These are phyloP conservation scores for Goniozus legneri DNA, from an alignment of 1,140 invertebrate species.

Conservation along the genomic window DNA sequence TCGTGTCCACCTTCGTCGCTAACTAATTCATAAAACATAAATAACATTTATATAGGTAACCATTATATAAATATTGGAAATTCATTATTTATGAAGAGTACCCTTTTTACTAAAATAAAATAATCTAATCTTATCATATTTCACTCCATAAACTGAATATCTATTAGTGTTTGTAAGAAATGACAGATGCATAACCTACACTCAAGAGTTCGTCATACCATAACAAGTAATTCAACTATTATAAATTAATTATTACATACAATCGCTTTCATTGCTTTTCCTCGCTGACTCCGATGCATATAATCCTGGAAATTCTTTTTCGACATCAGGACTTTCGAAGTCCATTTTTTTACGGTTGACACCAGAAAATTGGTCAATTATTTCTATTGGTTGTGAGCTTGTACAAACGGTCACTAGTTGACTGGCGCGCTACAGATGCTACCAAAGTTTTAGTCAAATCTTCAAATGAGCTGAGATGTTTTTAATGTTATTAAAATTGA, in stretches of 20 bases:
- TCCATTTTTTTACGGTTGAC: conserved; percentile 62
- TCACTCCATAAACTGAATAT: not conserved
- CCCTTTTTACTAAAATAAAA: conserved; percentile 9
- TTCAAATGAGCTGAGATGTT: no score
- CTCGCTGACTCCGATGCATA: conserved; percentile 75
- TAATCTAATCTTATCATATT: not conserved
- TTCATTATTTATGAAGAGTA: no score
- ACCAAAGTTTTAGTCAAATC: no score
- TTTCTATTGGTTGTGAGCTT: no score
- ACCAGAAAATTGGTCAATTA: no score
- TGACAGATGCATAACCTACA: conserved; percentile 20
- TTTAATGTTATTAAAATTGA: no score
- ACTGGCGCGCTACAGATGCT: no score
- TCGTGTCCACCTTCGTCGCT: conserved; percentile 73
- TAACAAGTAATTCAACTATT: not conserved
- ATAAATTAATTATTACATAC: conserved; percentile 58
- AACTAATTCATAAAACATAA: conserved; percentile 55
- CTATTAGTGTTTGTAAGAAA: not conserved
- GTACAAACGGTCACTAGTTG: no score
- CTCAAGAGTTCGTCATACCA: not conserved
- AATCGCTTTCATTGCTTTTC: conserved; percentile 80
- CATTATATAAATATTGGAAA: no score
- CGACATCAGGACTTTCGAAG: conserved; percentile 85
- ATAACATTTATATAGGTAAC: no score
- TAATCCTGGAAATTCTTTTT: conserved; percentile 86